phyloP scores from a whole-genome alignment of 2,113 vertebrate species.

The Myiozetetes cayanensis region DNA sequence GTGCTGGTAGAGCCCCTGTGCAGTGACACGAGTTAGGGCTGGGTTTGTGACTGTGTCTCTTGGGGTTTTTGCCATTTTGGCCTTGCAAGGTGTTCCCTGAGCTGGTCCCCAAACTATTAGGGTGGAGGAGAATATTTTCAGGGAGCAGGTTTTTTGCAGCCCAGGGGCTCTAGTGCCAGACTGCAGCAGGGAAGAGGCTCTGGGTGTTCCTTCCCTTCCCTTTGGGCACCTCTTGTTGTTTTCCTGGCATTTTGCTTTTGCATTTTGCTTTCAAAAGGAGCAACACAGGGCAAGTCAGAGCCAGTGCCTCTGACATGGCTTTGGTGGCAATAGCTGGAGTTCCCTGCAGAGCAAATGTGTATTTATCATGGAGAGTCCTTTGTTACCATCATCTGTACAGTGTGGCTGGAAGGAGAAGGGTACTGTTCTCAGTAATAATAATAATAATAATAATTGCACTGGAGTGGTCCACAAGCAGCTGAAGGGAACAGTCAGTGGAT shows the following conservation, averaged over 20 bases:
- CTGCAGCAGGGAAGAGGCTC: background rate
- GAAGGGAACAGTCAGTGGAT: background rate
- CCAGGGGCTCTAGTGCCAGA: accelerated
- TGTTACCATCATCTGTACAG: background rate
- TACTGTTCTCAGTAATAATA: background rate
- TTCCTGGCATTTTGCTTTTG: background rate
- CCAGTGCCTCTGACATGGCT: background rate
- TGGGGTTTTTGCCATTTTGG: background rate
- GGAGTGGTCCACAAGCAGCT: background rate
- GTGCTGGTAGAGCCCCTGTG: background rate
- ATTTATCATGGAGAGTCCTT: background rate
- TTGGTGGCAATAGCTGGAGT: background rate
- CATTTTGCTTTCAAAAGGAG: background rate
- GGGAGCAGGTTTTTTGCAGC: background rate
- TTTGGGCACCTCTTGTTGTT: background rate
- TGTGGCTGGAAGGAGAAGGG: background rate
- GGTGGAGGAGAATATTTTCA: background rate
- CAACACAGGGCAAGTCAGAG: background rate
- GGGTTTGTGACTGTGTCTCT: background rate
- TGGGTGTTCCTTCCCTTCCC: background rate
- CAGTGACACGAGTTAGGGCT: accelerated
- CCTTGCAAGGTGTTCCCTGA: background rate
- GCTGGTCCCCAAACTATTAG: background rate
- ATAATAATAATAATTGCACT: background rate
- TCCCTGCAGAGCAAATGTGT: background rate